These are phyloP conservation scores for Ips typographus DNA, from an alignment of 1,140 invertebrate species.

Conservation along the genomic window DNA sequence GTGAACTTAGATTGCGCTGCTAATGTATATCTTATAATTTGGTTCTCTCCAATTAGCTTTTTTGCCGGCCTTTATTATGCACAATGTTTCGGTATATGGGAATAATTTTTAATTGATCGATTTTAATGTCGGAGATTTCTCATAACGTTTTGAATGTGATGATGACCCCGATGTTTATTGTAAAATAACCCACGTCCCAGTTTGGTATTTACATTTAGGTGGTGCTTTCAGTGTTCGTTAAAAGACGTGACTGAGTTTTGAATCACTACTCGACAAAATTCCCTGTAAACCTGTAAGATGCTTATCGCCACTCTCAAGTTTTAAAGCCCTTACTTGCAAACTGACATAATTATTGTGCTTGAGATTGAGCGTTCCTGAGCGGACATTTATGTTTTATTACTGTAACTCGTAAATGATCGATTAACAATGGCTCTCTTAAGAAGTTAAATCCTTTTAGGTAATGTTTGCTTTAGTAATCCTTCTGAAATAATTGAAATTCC, in stretches of 20 bases:
- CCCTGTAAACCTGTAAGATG: constrained; percentile 5
- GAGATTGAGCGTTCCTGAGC: too few relatives aligned
- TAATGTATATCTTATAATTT: constrained; percentile 19
- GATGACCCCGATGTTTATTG: neutral
- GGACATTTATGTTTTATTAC: too few relatives aligned
- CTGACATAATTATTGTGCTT: too few relatives aligned
- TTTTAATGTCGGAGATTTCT: neutral
- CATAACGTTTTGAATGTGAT: neutral
- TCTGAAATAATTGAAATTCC: constrained; percentile 2
- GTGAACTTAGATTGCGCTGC: constrained; percentile 25
- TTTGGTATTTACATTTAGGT: constrained; percentile 36
- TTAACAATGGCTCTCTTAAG: too few relatives aligned
- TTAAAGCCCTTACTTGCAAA: too few relatives aligned
- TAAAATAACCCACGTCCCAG: constrained; percentile 15
- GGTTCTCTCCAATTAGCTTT: constrained; percentile 21
- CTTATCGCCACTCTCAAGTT: neutral
- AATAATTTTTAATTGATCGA: constrained; percentile 3
- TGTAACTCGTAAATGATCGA: too few relatives aligned
- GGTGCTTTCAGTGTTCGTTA: constrained; percentile 28
- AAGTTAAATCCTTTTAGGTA: too few relatives aligned
- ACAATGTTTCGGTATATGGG: neutral
- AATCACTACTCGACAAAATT: neutral
- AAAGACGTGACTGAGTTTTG: constrained; percentile 20
- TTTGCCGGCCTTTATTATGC: constrained; percentile 2
- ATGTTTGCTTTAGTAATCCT: neutral